phyloP scores from a whole-genome alignment of 2,797 vertebrate species.

The Sebastes hubbsi region DNA sequence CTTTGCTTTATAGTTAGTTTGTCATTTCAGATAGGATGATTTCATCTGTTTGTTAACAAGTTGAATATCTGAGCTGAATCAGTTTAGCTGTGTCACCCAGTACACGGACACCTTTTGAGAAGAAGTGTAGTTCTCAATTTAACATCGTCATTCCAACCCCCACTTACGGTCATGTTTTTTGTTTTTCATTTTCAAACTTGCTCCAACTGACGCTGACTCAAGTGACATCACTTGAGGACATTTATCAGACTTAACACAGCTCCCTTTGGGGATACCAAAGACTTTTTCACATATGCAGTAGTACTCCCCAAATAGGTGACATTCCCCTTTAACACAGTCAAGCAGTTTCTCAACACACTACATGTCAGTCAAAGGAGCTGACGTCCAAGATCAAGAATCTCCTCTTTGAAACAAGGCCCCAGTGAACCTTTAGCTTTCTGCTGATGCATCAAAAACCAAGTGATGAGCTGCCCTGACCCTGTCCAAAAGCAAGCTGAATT shows the following conservation, averaged over 20 bases:
- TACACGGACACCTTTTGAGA: not conserved
- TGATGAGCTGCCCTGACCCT: slow-evolving; percentile 47
- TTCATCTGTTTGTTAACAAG: not conserved
- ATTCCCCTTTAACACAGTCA: not conserved
- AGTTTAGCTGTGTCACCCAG: not conserved
- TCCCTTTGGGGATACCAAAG: not conserved
- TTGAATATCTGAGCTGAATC: not conserved
- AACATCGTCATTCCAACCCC: not conserved
- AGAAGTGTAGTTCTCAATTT: not conserved
- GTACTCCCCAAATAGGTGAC: not conserved
- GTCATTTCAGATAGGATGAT: not conserved
- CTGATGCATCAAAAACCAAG: slow-evolving; percentile 29
- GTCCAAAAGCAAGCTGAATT: slow-evolving; percentile 38
- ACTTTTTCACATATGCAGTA: not conserved
- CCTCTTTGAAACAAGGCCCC: not conserved
- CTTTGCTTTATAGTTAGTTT: not conserved
- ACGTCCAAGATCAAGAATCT: slow-evolving; percentile 1
- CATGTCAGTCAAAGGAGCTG: slow-evolving; percentile 3
- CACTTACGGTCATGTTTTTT: not conserved
- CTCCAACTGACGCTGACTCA: not conserved
- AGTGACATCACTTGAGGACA: not conserved
- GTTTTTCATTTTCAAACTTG: too few species aligned
- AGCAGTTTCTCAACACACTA: not conserved
- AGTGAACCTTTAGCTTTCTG: slow-evolving; percentile 2
- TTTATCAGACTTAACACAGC: not conserved